Evolutionary conservation across 2,797 vertebrate genomes (phyloP), one percentile per base, ranked within the genome.

Genomic region (Phrynocephalus forsythii): DNA sequence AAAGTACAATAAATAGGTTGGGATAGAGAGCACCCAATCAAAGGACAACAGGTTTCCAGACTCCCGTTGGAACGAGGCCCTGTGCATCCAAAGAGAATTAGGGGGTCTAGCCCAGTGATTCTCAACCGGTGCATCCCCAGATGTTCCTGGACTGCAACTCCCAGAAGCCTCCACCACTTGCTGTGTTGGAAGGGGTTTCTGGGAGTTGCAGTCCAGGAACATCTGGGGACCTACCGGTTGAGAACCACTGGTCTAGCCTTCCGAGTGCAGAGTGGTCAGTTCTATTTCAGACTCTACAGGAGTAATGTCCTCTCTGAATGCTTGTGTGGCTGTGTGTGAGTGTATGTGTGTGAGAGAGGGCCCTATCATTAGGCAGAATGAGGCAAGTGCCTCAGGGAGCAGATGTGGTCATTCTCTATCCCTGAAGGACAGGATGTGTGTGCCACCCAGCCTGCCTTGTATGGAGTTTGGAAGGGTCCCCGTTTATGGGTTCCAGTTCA

Each of bases 1-100:
- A 92, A 95, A 89, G 33, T 48, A 78, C 79, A 86, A 72, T 82
- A 94, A 94, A 93, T 67, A 90, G 86, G 71, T 84, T 52, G 11
- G 30, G 84, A 81, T 76, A 87, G 90, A 90, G 90, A 87, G 80
- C 38, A 77, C 24, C 60, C 26, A 52, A 63, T 85, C 88, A 90
- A 83, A 67, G 91, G 93, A 92, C 92, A 84, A 86, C 83, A 76
- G 84, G 3, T 69, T 90, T 90, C 81, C 69, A 89, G 84, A 87
- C 73, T 30, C 56, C 76, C 85, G 0, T 89, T 77, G 72, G 48
- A 24, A 6, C 2, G 11, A 2, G 30, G 73, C 28, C 68, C 30
- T 44, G 18, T 15, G 3, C 30, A 63, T 75, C 11, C 6, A 75
- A 15, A 63, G 60, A 38, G 11, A 75, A 63, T 44, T 38, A 75